These are phyloP conservation scores for Platycheirus rosarum DNA, from an alignment of 2,888 invertebrate genomes.

Conservation along the genomic window DNA sequence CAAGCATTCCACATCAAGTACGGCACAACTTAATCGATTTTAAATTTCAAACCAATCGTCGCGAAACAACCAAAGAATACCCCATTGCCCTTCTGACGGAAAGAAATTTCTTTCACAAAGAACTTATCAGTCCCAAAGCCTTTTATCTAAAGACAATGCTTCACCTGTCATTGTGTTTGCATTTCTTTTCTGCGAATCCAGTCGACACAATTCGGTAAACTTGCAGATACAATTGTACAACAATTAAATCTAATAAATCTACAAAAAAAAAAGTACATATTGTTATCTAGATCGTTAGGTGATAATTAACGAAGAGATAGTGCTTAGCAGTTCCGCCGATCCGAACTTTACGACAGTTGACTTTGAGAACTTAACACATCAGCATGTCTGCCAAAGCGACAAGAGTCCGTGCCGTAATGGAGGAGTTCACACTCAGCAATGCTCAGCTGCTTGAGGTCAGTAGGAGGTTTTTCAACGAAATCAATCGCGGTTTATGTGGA, in stretches of 20 bases:
- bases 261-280: not conserved
- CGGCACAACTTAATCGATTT: too few relatives aligned
- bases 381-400: slow-evolving; percentile 82
- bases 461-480: slow-evolving; percentile 88
- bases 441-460: slow-evolving; percentile 90
- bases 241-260: slow-evolving; percentile 40
- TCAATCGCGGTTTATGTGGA: slow-evolving; percentile 90
- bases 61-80: too few relatives aligned
- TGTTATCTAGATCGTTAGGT: slow-evolving; percentile 60
- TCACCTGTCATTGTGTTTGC: not conserved
- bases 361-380: slow-evolving; percentile 47
- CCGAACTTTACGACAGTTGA: slow-evolving; percentile 55
- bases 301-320: slow-evolving; percentile 36
- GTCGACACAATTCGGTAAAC: not conserved
- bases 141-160: not conserved
- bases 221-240: slow-evolving; percentile 7
- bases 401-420: slow-evolving; percentile 76
- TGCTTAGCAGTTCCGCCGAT: slow-evolving; percentile 23
- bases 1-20: too few relatives aligned
- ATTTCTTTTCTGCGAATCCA: slow-evolving; percentile 13
- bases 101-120: too few relatives aligned
- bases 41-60: too few relatives aligned
- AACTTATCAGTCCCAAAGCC: too few relatives aligned
- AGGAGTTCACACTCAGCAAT: slow-evolving; percentile 90
- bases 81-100: too few relatives aligned